Evolutionary conservation across 2,888 invertebrate genomes (phyloP).

Genomic region (Agonopterix arenella): DNA sequence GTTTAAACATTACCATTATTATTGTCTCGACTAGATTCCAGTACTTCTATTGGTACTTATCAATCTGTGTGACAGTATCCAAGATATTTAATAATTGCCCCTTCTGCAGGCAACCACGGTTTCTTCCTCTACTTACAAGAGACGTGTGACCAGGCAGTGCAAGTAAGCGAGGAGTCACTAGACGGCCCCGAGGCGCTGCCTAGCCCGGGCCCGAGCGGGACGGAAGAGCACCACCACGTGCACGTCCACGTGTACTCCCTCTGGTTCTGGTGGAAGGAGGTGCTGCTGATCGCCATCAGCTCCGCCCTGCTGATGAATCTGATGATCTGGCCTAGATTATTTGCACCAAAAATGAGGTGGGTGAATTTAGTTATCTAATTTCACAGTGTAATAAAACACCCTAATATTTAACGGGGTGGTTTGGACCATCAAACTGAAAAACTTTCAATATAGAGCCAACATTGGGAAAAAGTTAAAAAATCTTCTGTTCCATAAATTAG

Average conservation of each 20-base stretch:
- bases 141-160: constrained; percentile 64
- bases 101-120: constrained; percentile 79
- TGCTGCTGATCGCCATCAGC: constrained; percentile 84
- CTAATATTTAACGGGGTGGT: too few species aligned
- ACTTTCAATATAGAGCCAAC: too few species aligned
- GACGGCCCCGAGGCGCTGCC: neutral
- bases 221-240: constrained; percentile 78
- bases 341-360: constrained; percentile 39
- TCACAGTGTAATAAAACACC: too few species aligned
- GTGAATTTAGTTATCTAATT: too few species aligned
- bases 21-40: too few species aligned
- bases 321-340: constrained; percentile 76
- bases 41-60: too few species aligned
- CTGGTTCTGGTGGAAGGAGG: constrained; percentile 90
- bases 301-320: constrained; percentile 84
- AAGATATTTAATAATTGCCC: too few species aligned
- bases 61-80: too few species aligned
- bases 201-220: constrained; percentile 42
- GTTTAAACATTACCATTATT: too few species aligned
- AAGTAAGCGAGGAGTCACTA: constrained; percentile 33
- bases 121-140: constrained; percentile 83
- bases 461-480: too few species aligned
- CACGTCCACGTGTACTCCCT: constrained; percentile 84
- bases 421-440: too few species aligned
- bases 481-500: too few species aligned